Evolutionary conservation across 1,140 invertebrate species (phyloP), one percentile per base, ranked within the genome.

Genomic region (Solen grandis): DNA sequence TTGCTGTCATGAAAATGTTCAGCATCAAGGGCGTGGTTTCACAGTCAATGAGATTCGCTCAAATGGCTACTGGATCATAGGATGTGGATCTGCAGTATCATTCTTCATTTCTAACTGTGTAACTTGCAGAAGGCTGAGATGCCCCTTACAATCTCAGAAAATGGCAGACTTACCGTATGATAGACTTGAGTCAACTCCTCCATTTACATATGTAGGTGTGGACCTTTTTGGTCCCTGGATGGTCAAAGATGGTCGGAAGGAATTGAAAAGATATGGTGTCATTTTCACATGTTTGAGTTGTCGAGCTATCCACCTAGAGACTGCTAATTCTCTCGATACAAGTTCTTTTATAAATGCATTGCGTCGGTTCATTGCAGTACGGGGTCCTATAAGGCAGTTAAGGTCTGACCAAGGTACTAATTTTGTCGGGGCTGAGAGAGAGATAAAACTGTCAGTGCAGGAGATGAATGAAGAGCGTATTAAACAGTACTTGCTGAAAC

Each of bases 401-500:
- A 38, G 68, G 14, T 81, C 65, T 1, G 86, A 87, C 59, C 54
- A 82, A 16, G 85, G 86, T n/a, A 87, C 84, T 8, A 88, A 88
- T 75, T 84, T 86, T 31, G 66, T 73, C 16, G 87, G 81, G 29
- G 86, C 80, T 31, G 76, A 86, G 63, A 78, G 73, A 74, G 88
- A 89, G 80, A 62, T 87, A 3, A 59, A 35, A 14, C 33, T 59
- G 3, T 33, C 62, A 19, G 10, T 82, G 22, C 8, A 54, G 55
- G 50, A 68, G 16, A 31, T 66, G 2, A 35, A 82, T 41, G 16
- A 65, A 68, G 52, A 70, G 14, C 10, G 19, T 8, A 57, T 81
- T 35, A 27, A 66, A 27, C 8, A 22, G 14, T 16, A 33, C 46
- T 25, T 75, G n/a, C n/a, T 68, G 8, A 13, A 54, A 33, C n/a